Evolutionary conservation across 1,140 invertebrate species (phyloP).

Genomic region (Latrodectus geometricus): DNA sequence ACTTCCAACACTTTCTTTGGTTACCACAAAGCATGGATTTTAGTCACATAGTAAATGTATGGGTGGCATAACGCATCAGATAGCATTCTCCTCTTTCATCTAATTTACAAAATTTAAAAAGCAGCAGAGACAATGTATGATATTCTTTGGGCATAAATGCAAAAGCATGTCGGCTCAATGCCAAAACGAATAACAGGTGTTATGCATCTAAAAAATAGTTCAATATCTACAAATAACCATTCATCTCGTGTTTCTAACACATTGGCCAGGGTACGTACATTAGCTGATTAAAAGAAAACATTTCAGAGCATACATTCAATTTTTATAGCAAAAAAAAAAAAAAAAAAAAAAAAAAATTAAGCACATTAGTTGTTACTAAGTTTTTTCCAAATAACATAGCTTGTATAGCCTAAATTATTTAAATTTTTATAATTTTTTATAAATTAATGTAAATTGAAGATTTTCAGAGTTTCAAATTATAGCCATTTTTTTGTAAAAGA

Average conservation of each 20-base stretch:
- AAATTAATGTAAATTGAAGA: too few relatives aligned
- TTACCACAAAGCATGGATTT: not conserved
- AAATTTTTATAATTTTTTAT: too few relatives aligned
- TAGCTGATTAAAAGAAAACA: too few relatives aligned
- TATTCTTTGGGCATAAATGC: not conserved
- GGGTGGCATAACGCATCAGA: not conserved
- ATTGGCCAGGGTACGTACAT: not conserved
- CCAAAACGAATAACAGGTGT: not conserved
- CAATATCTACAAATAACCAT: not conserved
- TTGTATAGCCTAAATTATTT: too few relatives aligned
- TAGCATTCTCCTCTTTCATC: slow-evolving; percentile 6
- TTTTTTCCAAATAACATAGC: too few relatives aligned
- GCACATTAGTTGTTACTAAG: too few relatives aligned
- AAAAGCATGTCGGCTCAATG: not conserved
- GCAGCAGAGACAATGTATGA: not conserved
- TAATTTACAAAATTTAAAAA: slow-evolving; percentile 4
- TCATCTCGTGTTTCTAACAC: not conserved
- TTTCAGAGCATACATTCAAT: too few relatives aligned
- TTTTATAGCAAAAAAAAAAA: too few relatives aligned
- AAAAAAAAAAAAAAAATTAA: too few relatives aligned
- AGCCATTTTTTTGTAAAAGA: too few relatives aligned
- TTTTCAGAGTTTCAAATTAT: too few relatives aligned
- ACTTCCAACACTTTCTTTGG: not conserved
- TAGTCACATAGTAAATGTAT: not conserved
- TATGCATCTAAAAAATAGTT: not conserved